Base-by-base conservation (phyloP, 2,113 vertebrate species). In the Choloepus hoffmanni region DNA sequence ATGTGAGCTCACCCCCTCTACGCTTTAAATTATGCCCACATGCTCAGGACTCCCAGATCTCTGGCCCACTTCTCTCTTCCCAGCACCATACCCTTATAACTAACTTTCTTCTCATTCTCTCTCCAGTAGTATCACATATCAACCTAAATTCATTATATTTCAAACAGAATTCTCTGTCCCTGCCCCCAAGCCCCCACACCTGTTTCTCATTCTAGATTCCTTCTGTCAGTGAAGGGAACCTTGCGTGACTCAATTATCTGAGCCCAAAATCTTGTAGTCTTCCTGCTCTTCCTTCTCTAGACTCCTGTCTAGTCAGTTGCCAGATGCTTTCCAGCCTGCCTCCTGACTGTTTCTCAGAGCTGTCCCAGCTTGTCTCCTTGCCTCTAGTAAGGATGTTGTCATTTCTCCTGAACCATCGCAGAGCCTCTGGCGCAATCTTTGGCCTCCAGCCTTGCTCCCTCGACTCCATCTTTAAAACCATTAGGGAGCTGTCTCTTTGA, bases 391-490 rank as follows among this genome's bases (percentile, higher is more conserved):
- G 30, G 45, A 1, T 30, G 1, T 19, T 62, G 24, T 24, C 23
- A 11, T 79, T 65, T 62, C 40, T 53, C n/a, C 50, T 15, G 21
- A 60, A 16, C 2, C 43, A 0, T 36, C 7, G 16, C 33, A 19
- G 1, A 26, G 26, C 50, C 50, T 55, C 83, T 48, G 33, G 5
- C 11, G 0, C 87, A 13, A 9, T 36, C 48, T 78, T 70, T 9
- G 4, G 50, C 63, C 79, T 72, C 86, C 74, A 16, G 82, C 84
- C 13, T 48, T 33, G 33, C 33, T 74, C 48, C 23, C 50, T 2
- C 0, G 0, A 1, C 53, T 88, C 55, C 4, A 0, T 58, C 73
- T 73, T 36, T 10, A 33, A 60, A 40, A 33, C n/a, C n/a, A 7
- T 30, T 40, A 21, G 55, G 12, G 13, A 45, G 45, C 33, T 68